Conservation (phyloP, 2,888 invertebrate species). For the Tiliacea citrago region DNA sequence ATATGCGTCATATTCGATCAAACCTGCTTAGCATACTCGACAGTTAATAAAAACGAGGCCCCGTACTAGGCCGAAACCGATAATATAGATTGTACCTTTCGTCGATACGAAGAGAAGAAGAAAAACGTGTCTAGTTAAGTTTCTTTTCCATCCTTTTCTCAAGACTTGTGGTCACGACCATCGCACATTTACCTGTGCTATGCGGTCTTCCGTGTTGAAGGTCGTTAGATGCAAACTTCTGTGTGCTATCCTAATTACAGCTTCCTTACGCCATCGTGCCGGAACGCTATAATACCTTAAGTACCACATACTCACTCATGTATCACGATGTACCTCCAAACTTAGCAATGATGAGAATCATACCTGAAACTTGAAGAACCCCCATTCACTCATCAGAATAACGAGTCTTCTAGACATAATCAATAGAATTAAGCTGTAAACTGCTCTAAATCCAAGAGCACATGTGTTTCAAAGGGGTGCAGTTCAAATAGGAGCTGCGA, state of each 20-base stretch:
- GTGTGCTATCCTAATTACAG: slow-evolving; percentile 30
- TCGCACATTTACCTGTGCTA: slow-evolving; percentile 10
- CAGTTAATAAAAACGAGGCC: no score
- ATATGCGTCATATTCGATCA: no score
- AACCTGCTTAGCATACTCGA: no score
- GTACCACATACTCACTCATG: no score
- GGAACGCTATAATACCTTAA: no score
- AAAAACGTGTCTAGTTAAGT: no score
- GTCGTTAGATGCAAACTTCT: slow-evolving; percentile 33
- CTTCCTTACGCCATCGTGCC: background rate
- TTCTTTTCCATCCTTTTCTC: background rate
- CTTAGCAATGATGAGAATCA: background rate
- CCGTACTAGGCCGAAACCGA: no score
- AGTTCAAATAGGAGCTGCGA: slow-evolving; percentile 65
- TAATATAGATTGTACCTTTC: no score
- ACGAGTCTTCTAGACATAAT: slow-evolving; percentile 32
- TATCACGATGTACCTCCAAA: no score
- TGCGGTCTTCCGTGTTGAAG: slow-evolving; percentile 25
- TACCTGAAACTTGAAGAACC: background rate
- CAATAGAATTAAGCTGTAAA: slow-evolving; percentile 63
- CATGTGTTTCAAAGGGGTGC: slow-evolving; percentile 62
- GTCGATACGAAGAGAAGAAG: no score
- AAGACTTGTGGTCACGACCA: background rate
- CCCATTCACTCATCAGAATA: slow-evolving; percentile 15
- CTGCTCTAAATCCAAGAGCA: slow-evolving; percentile 46